These are phyloP conservation scores for Thermophis baileyi DNA, from an alignment of 2,113 vertebrate genomes.

Conservation along the genomic window DNA sequence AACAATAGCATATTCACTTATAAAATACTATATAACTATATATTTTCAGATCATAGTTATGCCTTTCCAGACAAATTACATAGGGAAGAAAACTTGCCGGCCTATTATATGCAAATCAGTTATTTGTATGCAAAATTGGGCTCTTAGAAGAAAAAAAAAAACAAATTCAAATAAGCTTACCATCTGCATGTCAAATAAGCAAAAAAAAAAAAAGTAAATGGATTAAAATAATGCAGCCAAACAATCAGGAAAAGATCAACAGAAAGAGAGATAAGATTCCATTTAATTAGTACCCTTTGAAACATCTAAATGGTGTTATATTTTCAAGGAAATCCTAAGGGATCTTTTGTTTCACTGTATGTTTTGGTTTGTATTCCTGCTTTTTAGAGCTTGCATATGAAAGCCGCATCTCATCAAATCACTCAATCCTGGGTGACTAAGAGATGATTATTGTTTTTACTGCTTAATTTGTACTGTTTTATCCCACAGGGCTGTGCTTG, in stretches of 20 bases:
- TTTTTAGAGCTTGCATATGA: neutral
- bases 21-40: slow-evolving; percentile 12
- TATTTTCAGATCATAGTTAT: neutral
- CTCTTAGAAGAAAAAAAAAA: slow-evolving; percentile 1
- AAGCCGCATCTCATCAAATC: neutral
- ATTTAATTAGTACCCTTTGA: slow-evolving; percentile 23
- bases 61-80: slow-evolving; percentile 15
- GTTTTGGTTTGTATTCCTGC: neutral
- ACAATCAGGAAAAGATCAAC: slow-evolving; percentile 34
- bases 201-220: slow-evolving; percentile 26
- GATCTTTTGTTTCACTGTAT: neutral
- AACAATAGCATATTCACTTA: neutral
- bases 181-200: slow-evolving; percentile 32
- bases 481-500: neutral
- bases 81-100: neutral
- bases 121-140: slow-evolving; percentile 36
- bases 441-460: neutral
- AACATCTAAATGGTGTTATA: slow-evolving; percentile 17
- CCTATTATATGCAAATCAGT: neutral
- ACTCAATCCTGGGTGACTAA: neutral
- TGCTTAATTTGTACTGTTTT: neutral
- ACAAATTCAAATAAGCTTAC: slow-evolving; percentile 40
- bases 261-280: slow-evolving; percentile 24
- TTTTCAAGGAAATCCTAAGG: neutral
- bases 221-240: slow-evolving; percentile 47